Evolutionary conservation across 1,140 invertebrate species (phyloP).

Genomic region (Ephestia elutella): DNA sequence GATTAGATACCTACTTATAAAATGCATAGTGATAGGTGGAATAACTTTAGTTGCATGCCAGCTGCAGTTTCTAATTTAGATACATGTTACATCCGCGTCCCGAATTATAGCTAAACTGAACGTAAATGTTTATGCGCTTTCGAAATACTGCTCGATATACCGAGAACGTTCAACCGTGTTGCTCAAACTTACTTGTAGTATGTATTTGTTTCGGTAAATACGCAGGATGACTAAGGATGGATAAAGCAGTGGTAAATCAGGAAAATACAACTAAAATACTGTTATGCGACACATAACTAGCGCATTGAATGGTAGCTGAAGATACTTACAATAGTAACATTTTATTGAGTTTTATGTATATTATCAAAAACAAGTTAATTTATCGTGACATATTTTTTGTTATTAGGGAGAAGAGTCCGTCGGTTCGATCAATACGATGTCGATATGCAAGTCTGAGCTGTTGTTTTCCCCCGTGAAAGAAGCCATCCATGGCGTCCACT

Average conservation of each 20-base stretch:
- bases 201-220: background rate
- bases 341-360: too few relatives aligned
- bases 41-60: slow-evolving; percentile 12
- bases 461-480: slow-evolving; percentile 94
- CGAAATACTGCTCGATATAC: slow-evolving; percentile 39
- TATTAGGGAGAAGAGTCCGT: slow-evolving; percentile 82
- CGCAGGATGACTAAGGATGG: background rate
- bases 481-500: slow-evolving; percentile 82
- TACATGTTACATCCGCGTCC: slow-evolving; percentile 37
- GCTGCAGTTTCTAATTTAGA: slow-evolving; percentile 29
- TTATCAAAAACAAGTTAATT: too few relatives aligned
- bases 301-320: too few relatives aligned
- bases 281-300: too few relatives aligned
- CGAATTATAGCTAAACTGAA: slow-evolving; percentile 37
- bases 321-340: too few relatives aligned
- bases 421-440: slow-evolving; percentile 84
- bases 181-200: background rate
- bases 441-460: slow-evolving; percentile 91
- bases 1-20: slow-evolving; percentile 2
- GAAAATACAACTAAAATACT: background rate
- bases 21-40: background rate
- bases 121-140: slow-evolving; percentile 65
- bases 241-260: background rate
- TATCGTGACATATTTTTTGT: slow-evolving; percentile 26
- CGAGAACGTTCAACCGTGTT: slow-evolving; percentile 31